These are phyloP conservation scores for Drosophila infuscata DNA, from an alignment of 2,888 invertebrate species.

Conservation along the genomic window DNA sequence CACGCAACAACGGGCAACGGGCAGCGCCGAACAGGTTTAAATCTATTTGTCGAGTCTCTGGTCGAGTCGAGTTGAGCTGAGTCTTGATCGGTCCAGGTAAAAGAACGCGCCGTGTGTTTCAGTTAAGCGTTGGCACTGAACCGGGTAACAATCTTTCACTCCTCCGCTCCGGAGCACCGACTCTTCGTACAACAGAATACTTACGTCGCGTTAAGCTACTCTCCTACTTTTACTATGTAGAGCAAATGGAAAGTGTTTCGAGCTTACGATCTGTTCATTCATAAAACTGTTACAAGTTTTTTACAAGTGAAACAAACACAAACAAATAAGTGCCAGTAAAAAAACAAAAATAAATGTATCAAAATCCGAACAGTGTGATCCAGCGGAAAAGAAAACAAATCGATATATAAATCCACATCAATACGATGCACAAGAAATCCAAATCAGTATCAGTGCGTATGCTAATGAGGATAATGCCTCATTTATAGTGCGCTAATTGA, in stretches of 20 bases:
- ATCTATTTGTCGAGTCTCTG: conserved; percentile 43
- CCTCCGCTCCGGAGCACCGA: conserved; percentile 60
- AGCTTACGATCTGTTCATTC: conserved; percentile 31
- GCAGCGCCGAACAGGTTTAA: conserved; percentile 58
- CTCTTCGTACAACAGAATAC: conserved; percentile 18
- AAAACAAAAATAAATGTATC: conserved; percentile 18
- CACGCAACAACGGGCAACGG: conserved; percentile 46
- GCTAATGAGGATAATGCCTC: conserved; percentile 72
- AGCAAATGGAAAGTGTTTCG: conserved; percentile 54
- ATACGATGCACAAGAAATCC: conserved; percentile 56
- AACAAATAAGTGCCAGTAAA: conserved; percentile 25
- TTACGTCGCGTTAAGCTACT: conserved; percentile 29
- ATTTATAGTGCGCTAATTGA: conserved; percentile 83
- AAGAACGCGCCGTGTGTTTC: conserved; percentile 83
- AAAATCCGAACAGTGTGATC: conserved; percentile 33
- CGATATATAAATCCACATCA: conserved; percentile 22
- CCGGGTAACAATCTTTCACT: conserved; percentile 85
- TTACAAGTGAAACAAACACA: conserved; percentile 45
- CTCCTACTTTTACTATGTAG: conserved; percentile 38
- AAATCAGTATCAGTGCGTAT: conserved; percentile 55
- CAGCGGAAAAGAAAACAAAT: conserved; percentile 23
- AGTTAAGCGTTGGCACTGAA: conserved; percentile 85
- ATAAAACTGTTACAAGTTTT: conserved; percentile 45
- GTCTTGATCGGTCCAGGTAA: conserved; percentile 61
- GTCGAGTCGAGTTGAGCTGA: conserved; percentile 42